phyloP scores from a whole-genome alignment of 2,797 vertebrate species.

The Cuniculus paca region DNA sequence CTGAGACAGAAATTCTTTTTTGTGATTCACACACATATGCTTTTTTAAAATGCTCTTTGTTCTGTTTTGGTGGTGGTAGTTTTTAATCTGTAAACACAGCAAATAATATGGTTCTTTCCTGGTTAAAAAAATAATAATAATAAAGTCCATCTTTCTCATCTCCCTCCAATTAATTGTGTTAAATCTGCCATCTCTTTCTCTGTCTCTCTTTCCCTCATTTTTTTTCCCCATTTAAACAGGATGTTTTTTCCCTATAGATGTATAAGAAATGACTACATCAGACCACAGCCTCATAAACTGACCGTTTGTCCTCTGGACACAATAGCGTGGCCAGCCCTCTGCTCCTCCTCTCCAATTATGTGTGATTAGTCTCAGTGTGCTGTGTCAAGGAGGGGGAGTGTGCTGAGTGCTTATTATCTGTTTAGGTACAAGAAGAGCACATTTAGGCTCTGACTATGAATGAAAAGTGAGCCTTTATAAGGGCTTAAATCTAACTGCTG shows the following conservation, averaged over 20 bases:
- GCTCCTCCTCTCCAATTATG: slow-evolving; percentile 99
- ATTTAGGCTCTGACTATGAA: slow-evolving; percentile 92
- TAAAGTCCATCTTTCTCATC: slow-evolving; percentile 61
- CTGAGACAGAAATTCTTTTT: slow-evolving; percentile 66
- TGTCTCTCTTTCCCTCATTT: slow-evolving; percentile 64
- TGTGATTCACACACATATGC: background rate
- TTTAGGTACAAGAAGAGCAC: slow-evolving; percentile 93
- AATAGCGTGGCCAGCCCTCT: slow-evolving; percentile 97
- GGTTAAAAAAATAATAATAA: slow-evolving; percentile 18
- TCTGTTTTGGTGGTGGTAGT: slow-evolving; percentile 38
- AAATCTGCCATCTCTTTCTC: slow-evolving; percentile 62
- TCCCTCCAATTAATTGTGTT: slow-evolving; percentile 67
- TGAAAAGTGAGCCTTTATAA: slow-evolving; percentile 92
- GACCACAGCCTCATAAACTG: slow-evolving; percentile 99
- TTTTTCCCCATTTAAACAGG: slow-evolving; percentile 75
- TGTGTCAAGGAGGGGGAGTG: slow-evolving; percentile 99
- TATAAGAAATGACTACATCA: slow-evolving; percentile 93
- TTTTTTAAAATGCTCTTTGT: slow-evolving; percentile 55
- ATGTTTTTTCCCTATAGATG: slow-evolving; percentile 85
- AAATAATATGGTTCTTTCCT: slow-evolving; percentile 55
- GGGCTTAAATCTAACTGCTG: slow-evolving; percentile 89
- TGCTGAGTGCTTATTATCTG: slow-evolving; percentile 94
- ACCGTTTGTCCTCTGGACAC: slow-evolving; percentile 99
- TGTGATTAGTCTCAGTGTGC: slow-evolving; percentile 99
- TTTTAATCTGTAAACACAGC: slow-evolving; percentile 69